Conservation (phyloP, 2,113 vertebrate genomes). For the Neolamprologus longior region DNA sequence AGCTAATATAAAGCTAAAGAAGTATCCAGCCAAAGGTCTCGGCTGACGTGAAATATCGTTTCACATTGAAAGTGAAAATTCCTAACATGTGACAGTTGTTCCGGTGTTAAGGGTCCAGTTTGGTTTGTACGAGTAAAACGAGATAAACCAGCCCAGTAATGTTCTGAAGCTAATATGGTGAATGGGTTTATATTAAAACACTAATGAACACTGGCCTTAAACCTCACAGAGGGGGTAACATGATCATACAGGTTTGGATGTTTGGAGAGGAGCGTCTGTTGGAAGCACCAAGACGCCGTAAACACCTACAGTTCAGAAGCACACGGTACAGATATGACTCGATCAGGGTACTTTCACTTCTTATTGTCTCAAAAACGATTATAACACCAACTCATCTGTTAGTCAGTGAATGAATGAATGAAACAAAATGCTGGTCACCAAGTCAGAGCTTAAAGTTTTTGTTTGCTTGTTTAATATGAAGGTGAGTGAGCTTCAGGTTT, state of each 20-base stretch:
- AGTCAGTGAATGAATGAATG: accelerated
- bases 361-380: background rate
- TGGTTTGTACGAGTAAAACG: background rate
- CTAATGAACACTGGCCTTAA: background rate
- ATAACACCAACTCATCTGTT: background rate
- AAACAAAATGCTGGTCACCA: background rate
- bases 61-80: background rate
- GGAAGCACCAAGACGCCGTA: background rate
- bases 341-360: accelerated
- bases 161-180: background rate
- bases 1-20: background rate
- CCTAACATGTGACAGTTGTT: background rate
- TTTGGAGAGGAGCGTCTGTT: background rate
- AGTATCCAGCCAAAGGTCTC: background rate
- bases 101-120: accelerated
- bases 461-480: background rate
- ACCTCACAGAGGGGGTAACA: background rate
- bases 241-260: background rate
- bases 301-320: background rate
- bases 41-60: background rate
- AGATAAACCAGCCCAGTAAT: background rate
- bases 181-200: background rate
- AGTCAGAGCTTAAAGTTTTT: background rate
- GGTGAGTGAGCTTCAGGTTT: background rate
- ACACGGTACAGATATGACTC: background rate